A percentile compares a stretch with the other conserved stretches of the same genome.
Conservation (phyloP, 2,888 invertebrate genomes). For the Piscicola geometra region DNA sequence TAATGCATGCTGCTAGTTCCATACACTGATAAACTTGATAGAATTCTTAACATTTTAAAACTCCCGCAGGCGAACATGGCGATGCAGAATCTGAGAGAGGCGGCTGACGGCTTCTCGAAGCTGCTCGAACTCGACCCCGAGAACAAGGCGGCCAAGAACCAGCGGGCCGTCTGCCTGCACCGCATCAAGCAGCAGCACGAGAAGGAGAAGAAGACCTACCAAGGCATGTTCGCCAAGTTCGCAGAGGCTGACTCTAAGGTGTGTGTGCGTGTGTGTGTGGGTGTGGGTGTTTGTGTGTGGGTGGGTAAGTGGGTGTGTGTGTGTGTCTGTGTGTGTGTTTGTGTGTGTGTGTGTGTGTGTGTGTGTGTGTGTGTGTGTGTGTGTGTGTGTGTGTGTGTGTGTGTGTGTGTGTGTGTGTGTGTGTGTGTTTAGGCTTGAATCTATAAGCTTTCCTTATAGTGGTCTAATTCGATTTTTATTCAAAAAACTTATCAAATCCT, state of each 20-base stretch:
- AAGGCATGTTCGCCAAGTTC: conserved; percentile 92
- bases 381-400: too few relatives aligned
- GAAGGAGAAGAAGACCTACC: conserved; percentile 80
- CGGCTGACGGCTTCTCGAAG: conserved; percentile 71
- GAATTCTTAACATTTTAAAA: neutral
- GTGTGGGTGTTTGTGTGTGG: too few relatives aligned
- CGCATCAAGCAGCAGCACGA: conserved; percentile 71
- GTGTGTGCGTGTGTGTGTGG: conserved; percentile 33
- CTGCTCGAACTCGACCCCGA: conserved; percentile 74
- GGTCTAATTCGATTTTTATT: neutral
- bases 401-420: too few relatives aligned
- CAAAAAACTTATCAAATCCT: neutral
- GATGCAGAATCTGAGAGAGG: conserved; percentile 72
- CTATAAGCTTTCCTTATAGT: neutral
- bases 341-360: too few relatives aligned
- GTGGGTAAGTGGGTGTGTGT: too few relatives aligned
- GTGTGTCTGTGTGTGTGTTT: too few relatives aligned
- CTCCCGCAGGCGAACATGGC: conserved; percentile 65
- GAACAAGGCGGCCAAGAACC: conserved; percentile 80
- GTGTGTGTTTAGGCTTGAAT: too few relatives aligned
- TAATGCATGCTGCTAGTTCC: neutral
- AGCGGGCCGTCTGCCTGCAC: conserved; percentile 68
- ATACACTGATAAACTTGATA: neutral
- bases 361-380: too few relatives aligned
- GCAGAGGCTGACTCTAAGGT: conserved; percentile 50